A percentile compares a stretch with the other conserved stretches of the same genome.
Conservation (phyloP, 2,888 invertebrate species). For the Synergus laeviventris region DNA sequence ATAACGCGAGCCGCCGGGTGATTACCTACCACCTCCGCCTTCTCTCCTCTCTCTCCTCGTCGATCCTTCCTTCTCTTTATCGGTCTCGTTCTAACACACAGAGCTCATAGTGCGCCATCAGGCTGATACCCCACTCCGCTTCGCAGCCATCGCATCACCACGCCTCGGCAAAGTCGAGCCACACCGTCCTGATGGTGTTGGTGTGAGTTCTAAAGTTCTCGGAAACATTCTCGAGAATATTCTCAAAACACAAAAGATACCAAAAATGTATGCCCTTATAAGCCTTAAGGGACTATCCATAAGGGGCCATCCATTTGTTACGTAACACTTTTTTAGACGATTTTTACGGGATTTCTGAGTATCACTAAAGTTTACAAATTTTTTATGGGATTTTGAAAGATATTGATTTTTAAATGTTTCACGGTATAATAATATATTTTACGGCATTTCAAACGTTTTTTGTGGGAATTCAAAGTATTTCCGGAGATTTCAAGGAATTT, state of each 20-base stretch:
- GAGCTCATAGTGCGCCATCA: conserved; percentile 45
- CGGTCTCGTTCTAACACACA: conserved; percentile 31
- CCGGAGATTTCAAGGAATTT: too few relatives aligned
- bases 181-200: conserved; percentile 45
- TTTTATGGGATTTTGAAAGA: too few relatives aligned
- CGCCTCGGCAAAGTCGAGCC: conserved; percentile 45
- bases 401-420: too few relatives aligned
- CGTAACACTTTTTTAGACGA: too few relatives aligned
- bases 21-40: conserved; percentile 75
- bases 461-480: too few relatives aligned
- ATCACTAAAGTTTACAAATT: too few relatives aligned
- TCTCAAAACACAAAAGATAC: not conserved
- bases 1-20: conserved; percentile 75
- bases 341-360: too few relatives aligned
- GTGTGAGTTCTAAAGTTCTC: not conserved
- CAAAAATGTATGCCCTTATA: not conserved
- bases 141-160: conserved; percentile 37
- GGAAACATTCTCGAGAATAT: not conserved
- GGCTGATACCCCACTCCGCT: conserved; percentile 38
- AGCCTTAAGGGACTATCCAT: not conserved
- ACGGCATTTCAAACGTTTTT: too few relatives aligned
- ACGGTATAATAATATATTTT: too few relatives aligned
- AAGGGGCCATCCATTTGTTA: not conserved
- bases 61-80: conserved; percentile 41
- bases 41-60: conserved; percentile 56